These are phyloP conservation scores for Scotopteryx bipunctaria DNA, from an alignment of 2,888 invertebrate genomes.

Conservation along the genomic window DNA sequence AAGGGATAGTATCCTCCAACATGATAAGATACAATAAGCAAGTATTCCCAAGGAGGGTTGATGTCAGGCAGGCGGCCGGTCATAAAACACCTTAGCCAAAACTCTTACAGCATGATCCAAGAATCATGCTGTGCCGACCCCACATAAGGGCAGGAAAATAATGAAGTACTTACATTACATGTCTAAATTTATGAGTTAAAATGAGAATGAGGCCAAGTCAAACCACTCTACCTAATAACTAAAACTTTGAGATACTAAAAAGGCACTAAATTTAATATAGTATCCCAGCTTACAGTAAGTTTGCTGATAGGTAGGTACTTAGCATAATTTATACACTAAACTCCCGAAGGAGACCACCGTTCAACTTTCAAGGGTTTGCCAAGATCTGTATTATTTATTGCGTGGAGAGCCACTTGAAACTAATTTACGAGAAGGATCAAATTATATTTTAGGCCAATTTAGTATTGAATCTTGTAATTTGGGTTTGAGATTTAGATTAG, in stretches of 20 bases:
- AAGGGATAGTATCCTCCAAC: no score
- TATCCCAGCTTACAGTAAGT: constrained; percentile 7
- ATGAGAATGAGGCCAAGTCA: no score
- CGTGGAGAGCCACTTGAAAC: constrained; percentile 25
- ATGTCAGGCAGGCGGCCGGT: no score
- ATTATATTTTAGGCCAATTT: constrained; percentile 30
- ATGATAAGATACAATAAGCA: no score
- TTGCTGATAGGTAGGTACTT: constrained; percentile 9
- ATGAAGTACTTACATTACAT: neutral
- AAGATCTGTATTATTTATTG: constrained; percentile 38
- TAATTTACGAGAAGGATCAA: constrained; percentile 32
- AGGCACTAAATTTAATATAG: constrained; percentile 7
- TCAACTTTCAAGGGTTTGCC: constrained; percentile 33
- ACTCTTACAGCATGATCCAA: no score
- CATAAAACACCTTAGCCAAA: no score
- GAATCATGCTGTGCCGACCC: no score
- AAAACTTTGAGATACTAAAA: constrained; percentile 4
- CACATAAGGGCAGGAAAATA: no score
- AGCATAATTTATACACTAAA: constrained; percentile 23
- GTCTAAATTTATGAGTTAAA: neutral
- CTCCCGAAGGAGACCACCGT: constrained; percentile 18
- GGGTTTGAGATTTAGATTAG: neutral
- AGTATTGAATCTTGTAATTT: constrained; percentile 21
- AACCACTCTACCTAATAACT: constrained; percentile 9
- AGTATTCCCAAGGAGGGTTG: no score